A percentile compares a stretch with the other conserved stretches of the same genome.
Conservation (phyloP, 2,113 vertebrate genomes). For the Columba livia region DNA sequence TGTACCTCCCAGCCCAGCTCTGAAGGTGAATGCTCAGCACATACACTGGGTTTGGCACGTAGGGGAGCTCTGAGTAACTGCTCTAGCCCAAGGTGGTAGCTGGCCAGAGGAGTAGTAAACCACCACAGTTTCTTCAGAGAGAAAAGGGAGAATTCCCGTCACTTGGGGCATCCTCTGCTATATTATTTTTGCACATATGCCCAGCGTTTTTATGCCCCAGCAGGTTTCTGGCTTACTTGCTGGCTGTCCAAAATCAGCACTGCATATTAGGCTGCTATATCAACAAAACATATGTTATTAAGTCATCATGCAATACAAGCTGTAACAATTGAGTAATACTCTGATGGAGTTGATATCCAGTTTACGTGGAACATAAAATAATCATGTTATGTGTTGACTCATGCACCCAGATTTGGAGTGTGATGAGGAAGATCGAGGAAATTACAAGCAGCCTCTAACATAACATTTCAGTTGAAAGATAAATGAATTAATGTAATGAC, state of each 20-base stretch:
- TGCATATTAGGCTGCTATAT: not conserved
- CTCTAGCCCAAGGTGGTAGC: not conserved
- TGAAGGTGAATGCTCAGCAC: rapidly evolving
- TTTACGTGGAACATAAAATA: not conserved
- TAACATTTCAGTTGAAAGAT: not conserved
- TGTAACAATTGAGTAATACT: not conserved
- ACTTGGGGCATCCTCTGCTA: not conserved
- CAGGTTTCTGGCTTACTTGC: not conserved
- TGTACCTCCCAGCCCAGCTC: not conserved
- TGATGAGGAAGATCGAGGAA: not conserved
- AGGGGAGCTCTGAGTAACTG: too few species aligned
- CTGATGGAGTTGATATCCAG: not conserved
- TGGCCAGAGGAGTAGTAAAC: not conserved
- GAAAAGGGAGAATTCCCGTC: not conserved
- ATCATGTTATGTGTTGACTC: not conserved
- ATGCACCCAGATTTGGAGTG: not conserved
- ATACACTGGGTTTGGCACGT: rapidly evolving
- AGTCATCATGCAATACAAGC: not conserved
- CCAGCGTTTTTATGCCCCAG: not conserved
- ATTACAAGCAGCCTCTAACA: not conserved
- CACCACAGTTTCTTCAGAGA: not conserved
- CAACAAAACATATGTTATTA: not conserved
- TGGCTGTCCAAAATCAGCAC: not conserved
- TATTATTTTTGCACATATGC: not conserved
- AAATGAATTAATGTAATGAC: not conserved